Evolutionary conservation across 1,140 invertebrate genomes (phyloP).

Genomic region (Drosophila cardini): DNA sequence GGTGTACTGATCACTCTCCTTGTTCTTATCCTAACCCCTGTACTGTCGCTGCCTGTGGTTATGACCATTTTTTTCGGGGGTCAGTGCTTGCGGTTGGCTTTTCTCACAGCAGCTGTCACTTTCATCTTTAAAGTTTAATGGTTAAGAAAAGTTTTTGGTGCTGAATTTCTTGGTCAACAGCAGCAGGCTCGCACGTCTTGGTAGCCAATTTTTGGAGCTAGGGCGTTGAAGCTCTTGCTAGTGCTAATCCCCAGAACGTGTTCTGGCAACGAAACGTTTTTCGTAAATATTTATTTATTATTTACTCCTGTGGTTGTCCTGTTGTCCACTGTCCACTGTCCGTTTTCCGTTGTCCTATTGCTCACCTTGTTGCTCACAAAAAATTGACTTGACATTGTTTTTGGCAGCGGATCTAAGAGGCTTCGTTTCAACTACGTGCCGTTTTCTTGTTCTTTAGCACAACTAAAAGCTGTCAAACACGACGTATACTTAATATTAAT

Average conservation of each 20-base stretch:
- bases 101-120: conserved; percentile 68
- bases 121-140: conserved; percentile 82
- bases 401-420: conserved; percentile 51
- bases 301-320: conserved; percentile 62
- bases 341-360: conserved; percentile 21
- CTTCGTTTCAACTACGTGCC: conserved; percentile 67
- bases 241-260: conserved; percentile 77
- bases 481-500: conserved; percentile 82
- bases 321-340: background rate
- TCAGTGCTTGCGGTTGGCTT: conserved; percentile 25
- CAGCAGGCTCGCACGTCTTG: conserved; percentile 64
- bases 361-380: conserved; percentile 61
- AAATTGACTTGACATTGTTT: conserved; percentile 73
- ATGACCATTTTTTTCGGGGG: conserved; percentile 24
- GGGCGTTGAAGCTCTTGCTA: conserved; percentile 16
- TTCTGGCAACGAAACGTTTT: conserved; percentile 74
- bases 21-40: background rate
- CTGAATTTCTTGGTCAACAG: conserved; percentile 45
- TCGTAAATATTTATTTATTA: conserved; percentile 82
- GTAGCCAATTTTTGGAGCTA: conserved; percentile 30
- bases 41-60: conserved; percentile 25
- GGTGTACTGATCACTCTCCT: conserved; percentile 13
- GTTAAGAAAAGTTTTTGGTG: conserved; percentile 55
- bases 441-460: conserved; percentile 53
- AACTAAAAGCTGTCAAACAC: conserved; percentile 74